Percentiles rank a stretch among this genome's conserved stretches.
phyloP scores from a whole-genome alignment of 37 sponge, comb jelly and placozoan genomes.

The Beroe ovata region DNA sequence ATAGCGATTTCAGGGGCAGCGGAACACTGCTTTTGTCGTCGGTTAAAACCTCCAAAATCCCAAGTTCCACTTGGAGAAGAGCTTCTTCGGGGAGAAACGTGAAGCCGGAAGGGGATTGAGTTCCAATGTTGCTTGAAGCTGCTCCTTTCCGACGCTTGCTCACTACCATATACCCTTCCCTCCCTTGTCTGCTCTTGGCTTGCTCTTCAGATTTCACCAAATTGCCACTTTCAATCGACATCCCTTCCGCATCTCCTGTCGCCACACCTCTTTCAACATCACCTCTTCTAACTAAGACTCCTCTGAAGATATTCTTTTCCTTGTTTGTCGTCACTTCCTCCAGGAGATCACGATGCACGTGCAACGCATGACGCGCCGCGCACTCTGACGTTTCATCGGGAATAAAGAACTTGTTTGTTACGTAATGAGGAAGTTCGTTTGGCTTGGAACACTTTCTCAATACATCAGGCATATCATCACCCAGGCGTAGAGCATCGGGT shows the following conservation, averaged over 20 bases:
- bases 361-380: background rate
- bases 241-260: background rate
- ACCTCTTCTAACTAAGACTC: background rate
- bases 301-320: slow-evolving; percentile 28
- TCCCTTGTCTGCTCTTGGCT: background rate
- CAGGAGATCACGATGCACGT: background rate
- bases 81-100: slow-evolving; percentile 27
- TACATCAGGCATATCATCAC: background rate
- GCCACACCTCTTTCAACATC: background rate
- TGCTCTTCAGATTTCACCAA: background rate
- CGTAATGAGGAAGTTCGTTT: slow-evolving; percentile 19
- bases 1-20: background rate
- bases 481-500: no score
- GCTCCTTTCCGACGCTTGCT: background rate
- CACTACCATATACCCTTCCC: background rate
- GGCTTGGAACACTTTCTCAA: background rate
- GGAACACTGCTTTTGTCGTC: background rate
- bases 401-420: background rate
- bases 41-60: slow-evolving; percentile 25
- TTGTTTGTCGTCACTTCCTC: slow-evolving; percentile 14
- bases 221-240: no score
- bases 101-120: background rate
- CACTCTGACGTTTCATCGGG: slow-evolving; percentile 9
- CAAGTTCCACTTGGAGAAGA: background rate
- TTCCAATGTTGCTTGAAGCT: background rate